Evolutionary conservation across 2,888 invertebrate genomes (phyloP).

Genomic region (Phaonia tiefii): DNA sequence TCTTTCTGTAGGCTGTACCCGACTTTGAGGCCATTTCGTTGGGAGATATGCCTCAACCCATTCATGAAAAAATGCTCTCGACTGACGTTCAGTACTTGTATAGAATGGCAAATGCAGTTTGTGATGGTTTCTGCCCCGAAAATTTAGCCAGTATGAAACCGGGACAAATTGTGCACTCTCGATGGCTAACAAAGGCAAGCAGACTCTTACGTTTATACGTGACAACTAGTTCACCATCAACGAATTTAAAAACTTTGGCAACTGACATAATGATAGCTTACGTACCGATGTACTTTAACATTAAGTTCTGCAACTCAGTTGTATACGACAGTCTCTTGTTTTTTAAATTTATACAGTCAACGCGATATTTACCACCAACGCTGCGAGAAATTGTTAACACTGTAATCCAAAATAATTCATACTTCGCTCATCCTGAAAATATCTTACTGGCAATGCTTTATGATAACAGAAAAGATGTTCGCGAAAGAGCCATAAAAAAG

Average conservation of each 20-base stretch:
- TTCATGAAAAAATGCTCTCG: conserved; percentile 7
- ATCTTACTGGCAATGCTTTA: too few species aligned
- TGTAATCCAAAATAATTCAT: neutral
- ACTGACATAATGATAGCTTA: neutral
- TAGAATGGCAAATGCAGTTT: conserved; percentile 24
- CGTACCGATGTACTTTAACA: neutral
- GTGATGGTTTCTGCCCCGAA: conserved; percentile 26
- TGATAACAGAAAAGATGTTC: neutral
- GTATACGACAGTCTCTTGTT: neutral
- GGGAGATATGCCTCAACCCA: too few species aligned
- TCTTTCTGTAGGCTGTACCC: conserved; percentile 10
- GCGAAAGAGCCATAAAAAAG: conserved; percentile 20
- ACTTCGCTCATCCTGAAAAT: conserved; percentile 3
- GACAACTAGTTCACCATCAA: too few species aligned
- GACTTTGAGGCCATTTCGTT: too few species aligned
- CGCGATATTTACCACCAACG: conserved; percentile 8
- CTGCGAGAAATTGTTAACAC: neutral
- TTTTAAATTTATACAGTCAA: conserved; percentile 7
- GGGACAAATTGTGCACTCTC: too few species aligned
- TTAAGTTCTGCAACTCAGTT: conserved; percentile 1
- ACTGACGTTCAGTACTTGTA: conserved; percentile 22
- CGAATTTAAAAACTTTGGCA: conserved; percentile 1
- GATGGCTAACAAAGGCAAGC: too few species aligned
- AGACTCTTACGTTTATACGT: neutral
- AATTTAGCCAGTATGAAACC: neutral